Base-by-base conservation (phyloP, 2,888 invertebrate species). In the Sesia bembeciformis region DNA sequence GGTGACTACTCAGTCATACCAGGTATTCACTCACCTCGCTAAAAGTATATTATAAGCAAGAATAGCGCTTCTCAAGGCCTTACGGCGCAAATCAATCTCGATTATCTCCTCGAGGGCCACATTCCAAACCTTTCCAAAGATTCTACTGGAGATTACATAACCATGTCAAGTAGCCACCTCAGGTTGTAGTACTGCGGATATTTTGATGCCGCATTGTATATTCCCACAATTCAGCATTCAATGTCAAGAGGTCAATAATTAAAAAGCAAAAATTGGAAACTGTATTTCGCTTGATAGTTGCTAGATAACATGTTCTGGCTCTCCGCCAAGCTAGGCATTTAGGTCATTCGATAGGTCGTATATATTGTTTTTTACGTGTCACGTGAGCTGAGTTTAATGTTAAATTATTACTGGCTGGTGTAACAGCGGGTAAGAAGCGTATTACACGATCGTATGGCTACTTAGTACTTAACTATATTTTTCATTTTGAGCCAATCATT, bases 231-330 rank as follows among this genome's bases (percentile, higher is more conserved):
- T 60, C 62, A 59, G 56, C 61, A 57, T 64, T 62, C 56, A 76
- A 74, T 76, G 70, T 81, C 77, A 75, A 79, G 78, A 66, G 72
- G 68, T 65, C 68, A 74, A 78, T 84, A 84, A 86, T 86, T 86
- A 85, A 86, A 85, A 85, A 81, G 71, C 72, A 74, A 81, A 80
- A 84, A 84, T 84, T 83, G 77, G 76, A 78, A 75, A 70, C 73
- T 69, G 66, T 75, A 76, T 81, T 76, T 74, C 72, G 69, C 68
- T 71, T 66, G 68, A 72, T 72, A 76, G 76, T 76, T 71, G 63
- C 67, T 70, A 74, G 80, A 83, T 84, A 84, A 76, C 76, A 72
- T 72, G 70, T 72, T 78, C 76, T 86, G 87, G 86, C 84, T 51
- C 54, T 58, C 55, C 55, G 83, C 86, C 86, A 85, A 65, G 59